A percentile compares a stretch with the other conserved stretches of the same genome.
phyloP scores from a whole-genome alignment of 92 coral and sea anemone genomes.

The Palythoa heliodiscus region DNA sequence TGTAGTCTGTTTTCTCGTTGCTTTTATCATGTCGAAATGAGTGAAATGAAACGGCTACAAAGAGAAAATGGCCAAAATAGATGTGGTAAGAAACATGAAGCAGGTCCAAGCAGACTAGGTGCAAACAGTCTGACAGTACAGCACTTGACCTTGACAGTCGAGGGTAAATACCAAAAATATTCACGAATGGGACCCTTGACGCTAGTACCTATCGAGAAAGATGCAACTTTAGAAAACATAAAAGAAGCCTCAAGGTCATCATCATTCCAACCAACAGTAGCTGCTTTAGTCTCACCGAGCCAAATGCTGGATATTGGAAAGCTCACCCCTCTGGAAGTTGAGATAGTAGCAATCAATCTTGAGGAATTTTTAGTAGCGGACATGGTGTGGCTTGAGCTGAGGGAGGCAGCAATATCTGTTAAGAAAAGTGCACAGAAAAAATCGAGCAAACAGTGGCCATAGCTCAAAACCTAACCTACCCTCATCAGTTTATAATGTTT shows the following conservation, averaged over 20 bases:
- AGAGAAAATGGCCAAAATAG: constrained; percentile 25
- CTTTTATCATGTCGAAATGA: no score
- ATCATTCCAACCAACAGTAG: constrained; percentile 14
- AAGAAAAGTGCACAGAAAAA: no score
- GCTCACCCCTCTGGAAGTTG: not conserved
- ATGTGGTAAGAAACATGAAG: constrained; percentile 26
- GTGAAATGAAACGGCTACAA: constrained; percentile 1
- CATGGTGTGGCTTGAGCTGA: constrained; percentile 42
- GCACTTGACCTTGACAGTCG: constrained; percentile 39
- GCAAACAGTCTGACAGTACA: constrained; percentile 43
- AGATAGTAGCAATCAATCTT: constrained; percentile 17
- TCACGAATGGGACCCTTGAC: constrained; percentile 47
- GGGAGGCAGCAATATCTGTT: constrained; percentile 36
- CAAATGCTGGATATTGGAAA: constrained; percentile 18
- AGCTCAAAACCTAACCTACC: no score
- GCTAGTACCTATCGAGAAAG: constrained; percentile 42
- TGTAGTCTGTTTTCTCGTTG: no score
- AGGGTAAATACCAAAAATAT: no score
- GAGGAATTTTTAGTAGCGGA: constrained; percentile 28
- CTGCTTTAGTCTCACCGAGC: constrained; percentile 19
- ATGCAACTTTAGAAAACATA: constrained; percentile 11
- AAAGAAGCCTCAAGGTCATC: constrained; percentile 21
- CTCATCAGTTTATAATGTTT: no score
- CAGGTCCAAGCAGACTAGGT: constrained; percentile 14
- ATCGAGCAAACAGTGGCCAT: no score